Evolutionary conservation across 1,140 invertebrate species (phyloP), one percentile per base, ranked within the genome.

Genomic region (Anadara kagoshimensis): DNA sequence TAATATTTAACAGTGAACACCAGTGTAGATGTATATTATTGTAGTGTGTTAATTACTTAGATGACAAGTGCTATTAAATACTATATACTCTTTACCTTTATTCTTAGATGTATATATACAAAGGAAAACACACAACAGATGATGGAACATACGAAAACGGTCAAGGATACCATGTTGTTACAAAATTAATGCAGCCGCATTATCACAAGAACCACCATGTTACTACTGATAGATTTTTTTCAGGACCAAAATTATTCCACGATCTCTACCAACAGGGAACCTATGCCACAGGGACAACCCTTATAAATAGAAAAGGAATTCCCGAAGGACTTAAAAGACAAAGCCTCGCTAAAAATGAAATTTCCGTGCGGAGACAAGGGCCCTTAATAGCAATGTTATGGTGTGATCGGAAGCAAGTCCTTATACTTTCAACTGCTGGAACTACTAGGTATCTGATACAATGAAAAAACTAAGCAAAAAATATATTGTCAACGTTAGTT

Each of bases 141-240:
- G 29, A 36, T 36, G 29, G 29, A 36, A 36, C 29, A 36, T 36
- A 36, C 45, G 29, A 36, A 7, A 36, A 36, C 29, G 29, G 29
- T 36, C 29, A 36, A 36, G 29, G 59, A 24, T 62, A 62, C 22
- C 12, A 47, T 26, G 43, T 62, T 3, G 59, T 62, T 14, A 62
- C 47, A 44, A 44, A 62, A 18, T 24, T 62, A 24, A 26, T 47
- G 43, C 20, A 22, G 7, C 59, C 59, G 14, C 59, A 62, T 24
- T 62, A 47, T 16, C 26, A 36, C 4, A 47, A 62, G 5, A 8
- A 62, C 5, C 59, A 62, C 44, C 59, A 62, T 47, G 43, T 62
- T 10, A 47, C 41, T 5, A 47, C 45, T 3, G 59, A 62, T 20
- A 62, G 22, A 12, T 62, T 14, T 12, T 62, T 62, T 22, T 24